Base-by-base conservation (phyloP, 2,888 invertebrate genomes). In the Plagiodera versicolora region DNA sequence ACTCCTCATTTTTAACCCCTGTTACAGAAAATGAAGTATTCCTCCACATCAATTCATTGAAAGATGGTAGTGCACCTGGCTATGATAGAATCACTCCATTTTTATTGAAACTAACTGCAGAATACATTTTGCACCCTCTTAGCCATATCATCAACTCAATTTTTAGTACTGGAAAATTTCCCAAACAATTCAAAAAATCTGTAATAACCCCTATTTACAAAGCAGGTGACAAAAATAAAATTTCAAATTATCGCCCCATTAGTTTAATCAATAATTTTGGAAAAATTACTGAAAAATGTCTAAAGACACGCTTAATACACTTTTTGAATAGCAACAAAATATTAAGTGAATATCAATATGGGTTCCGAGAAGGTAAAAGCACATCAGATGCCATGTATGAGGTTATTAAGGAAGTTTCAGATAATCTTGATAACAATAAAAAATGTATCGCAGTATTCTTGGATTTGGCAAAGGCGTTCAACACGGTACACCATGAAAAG, bases 11-110 rank as follows among this genome's bases (percentile, higher is more conserved):
- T 39, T 39, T 19, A 53, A 39, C 52, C 11, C 3, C 52, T 53
- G 52, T 53, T 53, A 53, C 52, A 53, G 39, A 39, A 53, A 53
- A 53, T 39, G 17, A 53, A 53, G 39, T 53, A 53, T 18, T 39
- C 17, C 39, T 39, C 39, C 39, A 53, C 18, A 39, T 39, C 10
- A 28, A 47, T 18, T 47, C 28, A 50, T 28, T 50, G 16, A 50
- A 28, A 28, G 10, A 14, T 45, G 2, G 11, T 5, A 6, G 17
- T 47, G 47, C 17, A 18, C 3, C 47, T 47, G 47, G 17, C 9
- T 2, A 14, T 45, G 45, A 45, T 18, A 16, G 45, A 45, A 45
- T 45, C 45, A 45, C 45, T 14, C 45, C 45, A 3, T 45, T 9
- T 45, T 14, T n/a, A 45, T 9, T 45, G 9, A 45, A 45, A 45